Base-by-base conservation (phyloP, 2,888 invertebrate genomes). In the Punctoribates punctum region DNA sequence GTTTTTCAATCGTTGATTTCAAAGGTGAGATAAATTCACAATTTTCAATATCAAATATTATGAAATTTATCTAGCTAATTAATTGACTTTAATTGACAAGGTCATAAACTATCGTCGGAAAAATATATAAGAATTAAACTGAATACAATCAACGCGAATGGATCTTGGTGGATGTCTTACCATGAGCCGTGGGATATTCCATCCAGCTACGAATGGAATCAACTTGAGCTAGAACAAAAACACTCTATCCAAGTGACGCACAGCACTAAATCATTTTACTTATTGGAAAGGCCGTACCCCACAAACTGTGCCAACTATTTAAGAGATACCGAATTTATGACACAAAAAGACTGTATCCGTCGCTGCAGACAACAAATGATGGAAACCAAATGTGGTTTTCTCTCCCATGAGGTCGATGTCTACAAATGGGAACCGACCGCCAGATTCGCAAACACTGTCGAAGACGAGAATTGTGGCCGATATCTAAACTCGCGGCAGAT, bases 401-500 rank as follows among this genome's bases (percentile, higher is more conserved):
- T 70, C 1, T n/a, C 17, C 1, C 29, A 38, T 70, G 70, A 70
- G 13, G 34, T 34, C 1, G 2, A 70, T 70, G 34, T 70, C 38
- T 38, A 42, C 27, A 65, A 65, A 17, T 57, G 74, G 29, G 74
- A 74, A 51, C 29, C 23, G 42, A 67, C 34, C 25, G 23, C 62
- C 13, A 34, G 51, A 6, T 42, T 29, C 27, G 65, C 48, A 27
- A 48, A 27, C 48, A 70, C 48, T 38, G 34, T 29, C 11, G 74
- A 74, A 65, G 60, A 57, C 15, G 60, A 29, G 11, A 57, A 57
- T 57, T 57, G 57, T 25, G 11, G 9, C 5, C 5, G 20, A 20
- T 9, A n/a, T 57, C 23, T 57, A 13, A n/a, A 57, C 11, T 25
- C n/a, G 15, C 2, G n/a, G 3, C 9, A 57, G 3, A 11, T 11